Base-by-base conservation (phyloP, 1,140 invertebrate genomes). In the Brachionus rotundiformis region DNA sequence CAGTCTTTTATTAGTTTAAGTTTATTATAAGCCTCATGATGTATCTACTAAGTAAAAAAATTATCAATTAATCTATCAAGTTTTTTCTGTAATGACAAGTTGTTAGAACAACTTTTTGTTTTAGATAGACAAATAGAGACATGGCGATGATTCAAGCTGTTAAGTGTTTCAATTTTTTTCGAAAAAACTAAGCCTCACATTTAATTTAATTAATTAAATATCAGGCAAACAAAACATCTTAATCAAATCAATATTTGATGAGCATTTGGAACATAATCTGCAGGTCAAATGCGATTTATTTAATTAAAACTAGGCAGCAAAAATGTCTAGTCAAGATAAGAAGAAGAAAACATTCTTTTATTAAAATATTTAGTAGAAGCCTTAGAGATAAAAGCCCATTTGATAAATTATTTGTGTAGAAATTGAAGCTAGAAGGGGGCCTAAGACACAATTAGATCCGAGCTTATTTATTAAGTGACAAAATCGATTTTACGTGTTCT, bases 401-500 rank as follows among this genome's bases (percentile, higher is more conserved):
- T 54, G 47, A 54, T 54, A 8, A 16, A 54, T 54, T 54, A 54
- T 54, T 19, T 54, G n/a, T 54, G 16, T 16, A 54, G 47, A 16
- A 54, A 25, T 8, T 2, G 8, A 54, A 54, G 23, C 47, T 23
- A 54, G 23, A 49, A 16, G 1, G 47, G 16, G 47, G 2, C 16
- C 16, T 1, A 49, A 49, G 47, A 49, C 47, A 49, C 47, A 49
- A 49, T 23, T 19, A 19, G 7, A 54, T 19, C 8, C 19, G 7
- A 16, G 47, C 47, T 54, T 54, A 19, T 54, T 49, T 49, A 16
- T 23, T 54, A 54, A 54, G 47, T 54, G 47, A 54, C 16, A 63
- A 63, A 63, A 63, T 63, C 61, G 61, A 63, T 63, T 63, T 63
- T 63, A 63, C 61, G 27, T 63, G 61, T 33, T 63, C 61, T 63